phyloP scores from a whole-genome alignment of 2,888 invertebrate species.

The Agrotis segetum region DNA sequence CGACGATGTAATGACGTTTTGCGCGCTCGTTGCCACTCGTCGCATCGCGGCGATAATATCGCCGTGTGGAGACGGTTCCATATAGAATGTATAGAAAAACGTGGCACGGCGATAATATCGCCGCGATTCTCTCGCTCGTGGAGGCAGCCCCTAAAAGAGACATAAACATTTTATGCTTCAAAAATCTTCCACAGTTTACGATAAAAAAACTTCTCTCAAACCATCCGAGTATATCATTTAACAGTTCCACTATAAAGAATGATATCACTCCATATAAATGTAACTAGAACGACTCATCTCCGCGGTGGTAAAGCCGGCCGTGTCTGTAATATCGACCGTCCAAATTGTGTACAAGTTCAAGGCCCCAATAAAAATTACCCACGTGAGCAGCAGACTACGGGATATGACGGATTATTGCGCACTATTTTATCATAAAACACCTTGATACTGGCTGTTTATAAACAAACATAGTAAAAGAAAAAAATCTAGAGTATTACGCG shows the following conservation, averaged over 20 bases:
- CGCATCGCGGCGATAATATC: no score
- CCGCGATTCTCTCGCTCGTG: no score
- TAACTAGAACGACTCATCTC: slow-evolving; percentile 75
- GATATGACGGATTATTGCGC: slow-evolving; percentile 76
- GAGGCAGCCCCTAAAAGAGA: no score
- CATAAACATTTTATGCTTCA: background rate
- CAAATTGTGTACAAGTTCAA: slow-evolving; percentile 89
- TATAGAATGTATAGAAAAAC: no score
- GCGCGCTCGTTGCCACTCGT: no score
- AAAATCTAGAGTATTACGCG: slow-evolving; percentile 39
- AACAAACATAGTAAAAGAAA: slow-evolving; percentile 53
- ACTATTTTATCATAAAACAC: slow-evolving; percentile 67
- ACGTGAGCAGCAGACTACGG: slow-evolving; percentile 77
- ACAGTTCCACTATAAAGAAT: slow-evolving; percentile 70
- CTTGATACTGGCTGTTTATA: slow-evolving; percentile 68
- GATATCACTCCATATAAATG: slow-evolving; percentile 80
- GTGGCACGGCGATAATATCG: no score
- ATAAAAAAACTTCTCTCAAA: slow-evolving; percentile 32
- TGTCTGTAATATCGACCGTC: slow-evolving; percentile 87
- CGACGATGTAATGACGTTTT: no score
- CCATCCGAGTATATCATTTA: slow-evolving; percentile 51
- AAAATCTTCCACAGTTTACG: background rate
- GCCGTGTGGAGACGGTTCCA: no score
- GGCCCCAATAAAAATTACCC: slow-evolving; percentile 88
- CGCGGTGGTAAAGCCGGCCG: slow-evolving; percentile 73